Conservation (phyloP, 2,797 vertebrate genomes). For the Epinephelus coioides region DNA sequence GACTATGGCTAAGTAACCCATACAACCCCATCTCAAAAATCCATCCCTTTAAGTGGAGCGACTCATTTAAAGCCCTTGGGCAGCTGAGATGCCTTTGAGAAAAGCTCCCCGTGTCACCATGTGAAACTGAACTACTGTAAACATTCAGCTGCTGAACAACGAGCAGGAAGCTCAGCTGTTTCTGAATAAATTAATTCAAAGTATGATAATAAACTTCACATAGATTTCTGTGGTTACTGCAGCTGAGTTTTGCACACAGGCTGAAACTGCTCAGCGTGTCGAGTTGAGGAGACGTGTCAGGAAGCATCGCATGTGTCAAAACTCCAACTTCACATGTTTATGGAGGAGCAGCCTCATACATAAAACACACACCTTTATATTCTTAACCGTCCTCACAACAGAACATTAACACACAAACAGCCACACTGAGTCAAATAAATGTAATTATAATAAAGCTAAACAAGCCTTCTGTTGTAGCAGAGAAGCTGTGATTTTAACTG, state of each 20-base stretch:
- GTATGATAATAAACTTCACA: neutral
- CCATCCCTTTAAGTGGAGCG: no score
- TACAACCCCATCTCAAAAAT: no score
- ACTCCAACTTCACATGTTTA: conserved; percentile 8
- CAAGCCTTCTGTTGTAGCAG: no score
- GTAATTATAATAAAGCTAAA: neutral
- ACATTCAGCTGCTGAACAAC: neutral
- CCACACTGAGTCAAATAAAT: neutral
- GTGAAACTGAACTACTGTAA: neutral
- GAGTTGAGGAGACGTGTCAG: neutral
- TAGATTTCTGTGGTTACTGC: neutral
- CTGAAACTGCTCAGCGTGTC: neutral
- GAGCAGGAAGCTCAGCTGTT: neutral
- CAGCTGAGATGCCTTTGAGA: neutral
- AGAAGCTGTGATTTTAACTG: no score
- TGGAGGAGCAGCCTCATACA: conserved; percentile 29
- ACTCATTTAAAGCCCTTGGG: no score
- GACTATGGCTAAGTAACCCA: no score
- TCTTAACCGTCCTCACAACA: neutral
- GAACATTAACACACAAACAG: no score
- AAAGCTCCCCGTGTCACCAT: neutral
- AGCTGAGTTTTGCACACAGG: neutral
- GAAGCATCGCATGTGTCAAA: neutral
- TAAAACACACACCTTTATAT: neutral
- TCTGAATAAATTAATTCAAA: neutral